Base-by-base conservation (phyloP, 2,797 vertebrate species). In the Enteromius afrohamiltoni region DNA sequence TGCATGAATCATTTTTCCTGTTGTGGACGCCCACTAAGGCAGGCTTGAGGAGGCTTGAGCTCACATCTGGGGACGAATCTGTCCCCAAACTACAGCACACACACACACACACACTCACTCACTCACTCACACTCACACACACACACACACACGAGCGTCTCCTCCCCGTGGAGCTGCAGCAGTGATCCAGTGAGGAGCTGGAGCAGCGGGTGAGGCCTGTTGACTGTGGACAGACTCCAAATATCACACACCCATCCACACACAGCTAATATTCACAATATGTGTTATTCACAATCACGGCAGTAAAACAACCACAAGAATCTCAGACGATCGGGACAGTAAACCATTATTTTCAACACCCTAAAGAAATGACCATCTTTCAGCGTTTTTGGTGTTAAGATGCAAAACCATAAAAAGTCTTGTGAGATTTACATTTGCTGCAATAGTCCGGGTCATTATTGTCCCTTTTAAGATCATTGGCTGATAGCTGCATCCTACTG, bases 161-260 rank as follows among this genome's bases (percentile, higher is more conserved):
- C 58, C 58, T 64, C 34, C n/a, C 64, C 37, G 47, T 69, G 58
- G 45, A 23, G 55, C 37, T 77, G 77, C 82, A 85, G 84, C 90
- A 83, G 84, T 42, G 62, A 80, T 83, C 64, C 49, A 51, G 47
- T 55, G 31, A 83, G 88, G 81, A 60, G 55, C 78, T 77, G 87
- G 84, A 86, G 83, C 78, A 83, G 88, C 90, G 89, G 77, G 64
- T 87, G 88, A 78, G 85, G 91, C 79, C 88, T 89, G 91, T 92
- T 92, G 89, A 91, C 77, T 74, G 73, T 92, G 92, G 92, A 89
- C 0, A 0, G 58, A 51, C 74, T 92, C 92, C 93, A 94, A 90
- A 83, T 80, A 71, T 87, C 86, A 86, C 83, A 86, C 86, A 79
- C 86, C 88, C 62, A 75, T 65, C 7, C 77, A 75, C 31, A 79